Conservation (phyloP, 1,140 invertebrate genomes). For the Limonius californicus region DNA sequence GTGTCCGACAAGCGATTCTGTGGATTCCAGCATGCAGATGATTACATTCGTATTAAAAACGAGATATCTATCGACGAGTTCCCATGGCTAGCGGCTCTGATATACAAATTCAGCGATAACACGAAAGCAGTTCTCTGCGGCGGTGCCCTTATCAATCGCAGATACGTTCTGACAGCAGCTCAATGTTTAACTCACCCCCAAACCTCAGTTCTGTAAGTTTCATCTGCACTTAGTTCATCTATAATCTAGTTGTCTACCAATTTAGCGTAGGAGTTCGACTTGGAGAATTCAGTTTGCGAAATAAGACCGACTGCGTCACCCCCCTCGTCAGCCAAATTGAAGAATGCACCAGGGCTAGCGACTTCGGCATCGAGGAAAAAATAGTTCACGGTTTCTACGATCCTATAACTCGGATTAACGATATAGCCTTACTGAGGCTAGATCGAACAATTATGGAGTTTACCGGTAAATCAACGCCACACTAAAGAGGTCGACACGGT, state of each 20-base stretch:
- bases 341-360: background rate
- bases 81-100: background rate
- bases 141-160: background rate
- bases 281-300: background rate
- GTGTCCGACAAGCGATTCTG: background rate
- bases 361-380: background rate
- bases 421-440: background rate
- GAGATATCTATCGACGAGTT: background rate
- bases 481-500: too few species aligned
- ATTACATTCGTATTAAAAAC: background rate
- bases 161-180: background rate
- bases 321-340: background rate
- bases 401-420: background rate
- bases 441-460: background rate
- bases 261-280: background rate
- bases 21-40: conserved; percentile 1
- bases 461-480: too few species aligned
- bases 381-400: background rate
- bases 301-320: background rate
- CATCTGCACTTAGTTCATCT: background rate
- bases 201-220: background rate
- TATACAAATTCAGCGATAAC: background rate
- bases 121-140: background rate
- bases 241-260: background rate
- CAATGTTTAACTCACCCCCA: background rate